Percentiles rank a stretch among this genome's conserved stretches.
These are phyloP conservation scores for Drosophila nigritarsus DNA, from an alignment of 2,888 invertebrate genomes.

Conservation along the genomic window DNA sequence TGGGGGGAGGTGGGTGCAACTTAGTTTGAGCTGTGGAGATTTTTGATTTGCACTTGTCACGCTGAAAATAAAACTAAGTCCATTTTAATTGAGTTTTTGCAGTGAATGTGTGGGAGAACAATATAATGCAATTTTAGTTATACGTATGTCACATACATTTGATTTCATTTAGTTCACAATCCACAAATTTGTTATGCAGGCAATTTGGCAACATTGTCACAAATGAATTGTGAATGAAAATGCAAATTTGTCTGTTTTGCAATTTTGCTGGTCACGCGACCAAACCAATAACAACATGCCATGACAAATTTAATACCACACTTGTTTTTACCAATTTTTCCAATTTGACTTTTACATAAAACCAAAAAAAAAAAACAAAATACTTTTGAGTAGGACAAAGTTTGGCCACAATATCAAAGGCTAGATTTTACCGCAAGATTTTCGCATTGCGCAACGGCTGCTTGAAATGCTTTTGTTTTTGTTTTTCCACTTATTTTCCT, in stretches of 20 bases:
- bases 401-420: slow-evolving; percentile 49
- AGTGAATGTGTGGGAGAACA: slow-evolving; percentile 37
- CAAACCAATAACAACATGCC: slow-evolving; percentile 7
- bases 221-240: slow-evolving; percentile 60
- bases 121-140: slow-evolving; percentile 63
- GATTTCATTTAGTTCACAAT: slow-evolving; percentile 48
- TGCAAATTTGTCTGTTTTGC: slow-evolving; percentile 40
- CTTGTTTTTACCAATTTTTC: slow-evolving; percentile 17
- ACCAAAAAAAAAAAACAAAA: background rate
- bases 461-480: slow-evolving; percentile 64
- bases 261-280: slow-evolving; percentile 33
- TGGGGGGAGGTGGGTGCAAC: background rate
- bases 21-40: background rate
- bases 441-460: slow-evolving; percentile 50
- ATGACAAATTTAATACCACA: slow-evolving; percentile 22
- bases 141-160: slow-evolving; percentile 69
- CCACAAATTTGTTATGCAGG: slow-evolving; percentile 41
- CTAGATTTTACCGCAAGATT: slow-evolving; percentile 39
- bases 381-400: slow-evolving; percentile 42
- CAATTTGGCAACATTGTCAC: slow-evolving; percentile 56
- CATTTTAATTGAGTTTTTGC: slow-evolving; percentile 77
- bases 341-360: slow-evolving; percentile 9
- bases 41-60: slow-evolving; percentile 66
- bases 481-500: slow-evolving; percentile 42
- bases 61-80: slow-evolving; percentile 67